phyloP scores from a whole-genome alignment of 2,888 invertebrate genomes.

The Nesidiocoris tenuis region DNA sequence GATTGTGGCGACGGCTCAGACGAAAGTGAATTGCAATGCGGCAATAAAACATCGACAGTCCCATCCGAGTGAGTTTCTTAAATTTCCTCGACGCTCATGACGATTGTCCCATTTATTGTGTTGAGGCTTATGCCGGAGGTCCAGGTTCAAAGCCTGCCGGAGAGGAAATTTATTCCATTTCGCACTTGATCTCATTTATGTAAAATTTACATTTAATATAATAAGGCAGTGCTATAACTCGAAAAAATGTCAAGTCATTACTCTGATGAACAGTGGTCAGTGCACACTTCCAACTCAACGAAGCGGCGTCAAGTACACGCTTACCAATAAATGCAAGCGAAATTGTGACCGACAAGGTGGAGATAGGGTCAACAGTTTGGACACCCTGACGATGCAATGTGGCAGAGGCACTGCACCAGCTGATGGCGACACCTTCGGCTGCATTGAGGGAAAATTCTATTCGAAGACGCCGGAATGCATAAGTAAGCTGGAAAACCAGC shows the following conservation, averaged over 20 bases:
- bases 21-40: conserved; percentile 6
- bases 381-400: conserved; percentile 4
- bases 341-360: background rate
- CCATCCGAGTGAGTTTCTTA: too few species aligned
- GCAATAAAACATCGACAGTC: background rate
- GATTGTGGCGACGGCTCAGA: conserved; percentile 31
- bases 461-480: conserved; percentile 21
- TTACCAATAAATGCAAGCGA: background rate
- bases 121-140: too few species aligned
- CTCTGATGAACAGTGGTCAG: background rate
- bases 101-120: too few species aligned
- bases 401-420: conserved; percentile 13
- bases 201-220: too few species aligned
- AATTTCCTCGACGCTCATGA: too few species aligned
- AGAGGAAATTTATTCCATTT: too few species aligned
- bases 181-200: too few species aligned
- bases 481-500: background rate
- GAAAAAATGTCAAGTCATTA: too few species aligned
- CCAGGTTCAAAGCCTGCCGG: too few species aligned
- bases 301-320: conserved; percentile 5
- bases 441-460: conserved; percentile 7
- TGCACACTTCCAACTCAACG: background rate
- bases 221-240: too few species aligned
- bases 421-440: background rate
- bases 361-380: background rate